These are phyloP conservation scores for Protophormia terraenovae DNA, from an alignment of 2,888 invertebrate species.

Conservation along the genomic window DNA sequence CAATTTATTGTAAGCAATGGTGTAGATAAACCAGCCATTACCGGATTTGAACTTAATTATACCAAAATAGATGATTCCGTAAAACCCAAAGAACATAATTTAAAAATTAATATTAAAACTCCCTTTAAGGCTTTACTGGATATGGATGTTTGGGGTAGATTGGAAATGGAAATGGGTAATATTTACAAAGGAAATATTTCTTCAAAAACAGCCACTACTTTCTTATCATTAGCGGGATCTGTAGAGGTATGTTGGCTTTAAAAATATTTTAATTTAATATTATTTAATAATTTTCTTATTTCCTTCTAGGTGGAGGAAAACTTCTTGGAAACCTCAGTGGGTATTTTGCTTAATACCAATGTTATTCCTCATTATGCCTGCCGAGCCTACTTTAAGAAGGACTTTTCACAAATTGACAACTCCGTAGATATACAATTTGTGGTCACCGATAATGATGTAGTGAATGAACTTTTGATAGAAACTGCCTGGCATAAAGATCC, in stretches of 20 bases:
- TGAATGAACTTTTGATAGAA: conserved; percentile 81
- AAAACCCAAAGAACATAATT: conserved; percentile 81
- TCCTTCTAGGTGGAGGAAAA: conserved; percentile 85
- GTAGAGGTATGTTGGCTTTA: conserved; percentile 81
- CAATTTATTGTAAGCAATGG: conserved; percentile 82
- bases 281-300: conserved; percentile 63
- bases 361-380: conserved; percentile 86
- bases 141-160: conserved; percentile 81
- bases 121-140: conserved; percentile 82
- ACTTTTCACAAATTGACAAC: conserved; percentile 86
- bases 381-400: conserved; percentile 86
- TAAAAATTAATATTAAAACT: conserved; percentile 82
- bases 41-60: conserved; percentile 83
- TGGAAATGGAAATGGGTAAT: conserved; percentile 82
- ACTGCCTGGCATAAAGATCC: conserved; percentile 82
- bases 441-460: conserved; percentile 83
- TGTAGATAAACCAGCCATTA: conserved; percentile 68
- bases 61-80: conserved; percentile 80
- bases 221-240: conserved; percentile 82
- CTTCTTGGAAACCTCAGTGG: conserved; percentile 85
- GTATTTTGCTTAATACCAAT: conserved; percentile 85
- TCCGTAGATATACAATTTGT: conserved; percentile 85
- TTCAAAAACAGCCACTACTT: conserved; percentile 82
- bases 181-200: conserved; percentile 82
- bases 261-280: background rate